A percentile compares a stretch with the other conserved stretches of the same genome.
Evolutionary conservation across 1,140 invertebrate genomes (phyloP).

Genomic region (Venustaconcha ellipsiformis): DNA sequence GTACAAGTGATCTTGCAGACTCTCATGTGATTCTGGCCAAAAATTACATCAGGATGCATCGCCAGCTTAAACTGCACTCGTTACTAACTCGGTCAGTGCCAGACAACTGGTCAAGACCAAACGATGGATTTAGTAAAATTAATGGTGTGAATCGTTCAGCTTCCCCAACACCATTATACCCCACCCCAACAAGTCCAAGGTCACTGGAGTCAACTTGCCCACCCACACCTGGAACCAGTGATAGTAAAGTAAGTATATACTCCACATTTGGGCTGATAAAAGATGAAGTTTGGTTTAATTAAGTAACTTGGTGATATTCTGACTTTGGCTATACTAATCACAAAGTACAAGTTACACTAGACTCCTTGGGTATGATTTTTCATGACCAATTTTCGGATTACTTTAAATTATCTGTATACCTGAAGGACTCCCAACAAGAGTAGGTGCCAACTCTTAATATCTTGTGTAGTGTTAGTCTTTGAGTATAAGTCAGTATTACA

Average conservation of each 20-base stretch:
- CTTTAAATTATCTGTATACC: no score
- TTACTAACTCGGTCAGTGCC: constrained; percentile 24
- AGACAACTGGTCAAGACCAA: constrained; percentile 19
- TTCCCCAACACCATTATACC: constrained; percentile 22
- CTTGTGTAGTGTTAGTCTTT: no score
- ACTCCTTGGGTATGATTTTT: no score
- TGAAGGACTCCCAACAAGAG: no score
- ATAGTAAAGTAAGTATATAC: constrained; percentile 39
- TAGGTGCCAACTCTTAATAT: no score
- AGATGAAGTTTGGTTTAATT: not conserved
- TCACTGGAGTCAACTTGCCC: constrained; percentile 58
- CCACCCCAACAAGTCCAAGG: constrained; percentile 47
- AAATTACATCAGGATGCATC: constrained; percentile 2
- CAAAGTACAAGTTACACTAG: no score
- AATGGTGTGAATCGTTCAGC: constrained; percentile 21
- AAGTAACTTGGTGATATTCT: no score
- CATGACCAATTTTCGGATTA: no score
- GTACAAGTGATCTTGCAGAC: constrained; percentile 66
- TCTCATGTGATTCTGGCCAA: constrained; percentile 38
- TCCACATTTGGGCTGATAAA: not conserved
- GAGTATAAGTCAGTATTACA: no score
- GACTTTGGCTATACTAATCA: no score
- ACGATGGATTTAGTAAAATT: constrained; percentile 32
- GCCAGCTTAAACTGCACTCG: constrained; percentile 27
- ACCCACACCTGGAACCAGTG: constrained; percentile 52